These are phyloP conservation scores for Oasisia sp. DNA, from an alignment of 2,888 invertebrate genomes.

Conservation along the genomic window DNA sequence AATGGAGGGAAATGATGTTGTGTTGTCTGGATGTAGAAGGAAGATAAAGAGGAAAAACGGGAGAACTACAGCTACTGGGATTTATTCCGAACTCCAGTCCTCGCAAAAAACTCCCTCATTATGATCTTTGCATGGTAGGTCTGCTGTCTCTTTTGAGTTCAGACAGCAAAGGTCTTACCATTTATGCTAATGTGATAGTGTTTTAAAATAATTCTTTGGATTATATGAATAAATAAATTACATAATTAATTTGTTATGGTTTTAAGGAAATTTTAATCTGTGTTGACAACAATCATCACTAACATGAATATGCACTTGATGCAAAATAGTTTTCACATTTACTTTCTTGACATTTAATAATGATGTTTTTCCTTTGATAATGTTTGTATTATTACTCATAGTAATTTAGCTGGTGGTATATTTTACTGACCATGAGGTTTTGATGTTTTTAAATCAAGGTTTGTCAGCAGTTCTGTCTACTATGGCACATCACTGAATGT, in stretches of 20 bases:
- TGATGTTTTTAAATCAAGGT: constrained; percentile 45
- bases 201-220: not conserved
- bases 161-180: not conserved
- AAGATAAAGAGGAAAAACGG: constrained; percentile 40
- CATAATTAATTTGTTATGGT: not conserved
- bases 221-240: not conserved
- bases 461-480: constrained; percentile 60
- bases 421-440: not conserved
- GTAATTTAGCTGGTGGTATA: not conserved
- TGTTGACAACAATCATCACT: not conserved
- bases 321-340: not conserved
- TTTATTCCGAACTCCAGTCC: constrained; percentile 47
- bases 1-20: not conserved
- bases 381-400: not conserved
- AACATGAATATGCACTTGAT: constrained; percentile 7
- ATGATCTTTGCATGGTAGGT: constrained; percentile 60
- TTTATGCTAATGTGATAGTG: not conserved
- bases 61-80: constrained; percentile 56
- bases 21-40: constrained; percentile 39
- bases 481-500: constrained; percentile 60
- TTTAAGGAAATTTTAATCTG: not conserved
- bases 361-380: not conserved
- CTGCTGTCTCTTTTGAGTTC: not conserved
- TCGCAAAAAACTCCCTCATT: constrained; percentile 52
- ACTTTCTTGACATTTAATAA: not conserved